Percentiles rank a stretch among this genome's conserved stretches.
Evolutionary conservation across 2,797 vertebrate genomes (phyloP).

Genomic region (Alectoris magna): DNA sequence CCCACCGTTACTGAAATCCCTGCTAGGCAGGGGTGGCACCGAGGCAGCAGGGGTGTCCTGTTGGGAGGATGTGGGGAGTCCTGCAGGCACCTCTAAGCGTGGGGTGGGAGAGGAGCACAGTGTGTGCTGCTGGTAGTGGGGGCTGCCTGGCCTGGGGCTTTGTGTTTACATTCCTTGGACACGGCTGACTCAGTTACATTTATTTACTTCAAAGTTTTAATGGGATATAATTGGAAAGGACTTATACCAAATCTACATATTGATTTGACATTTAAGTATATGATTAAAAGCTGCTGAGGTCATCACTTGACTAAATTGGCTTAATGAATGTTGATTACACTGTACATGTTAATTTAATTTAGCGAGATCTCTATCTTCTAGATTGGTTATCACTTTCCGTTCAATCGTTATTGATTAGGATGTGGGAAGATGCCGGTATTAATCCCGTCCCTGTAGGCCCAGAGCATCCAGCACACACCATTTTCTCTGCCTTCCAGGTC

Average conservation of each 20-base stretch:
- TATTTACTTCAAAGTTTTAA: constrained; percentile 77
- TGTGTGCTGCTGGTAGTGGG: background rate
- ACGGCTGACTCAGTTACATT: background rate
- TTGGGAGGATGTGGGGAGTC: background rate
- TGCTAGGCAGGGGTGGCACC: background rate
- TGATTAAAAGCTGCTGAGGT: constrained; percentile 84
- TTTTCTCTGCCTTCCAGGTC: background rate
- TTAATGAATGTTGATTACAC: constrained; percentile 81
- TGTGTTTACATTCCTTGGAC: background rate
- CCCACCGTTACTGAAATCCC: background rate
- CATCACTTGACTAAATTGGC: constrained; percentile 82
- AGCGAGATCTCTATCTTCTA: constrained; percentile 76
- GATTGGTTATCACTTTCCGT: constrained; percentile 74
- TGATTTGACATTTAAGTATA: constrained; percentile 82
- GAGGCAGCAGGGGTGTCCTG: background rate
- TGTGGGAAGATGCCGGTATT: background rate
- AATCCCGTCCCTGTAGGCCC: background rate
- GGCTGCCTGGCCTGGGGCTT: too few relatives aligned
- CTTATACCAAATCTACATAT: constrained; percentile 74
- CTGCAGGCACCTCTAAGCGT: background rate
- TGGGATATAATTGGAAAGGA: constrained; percentile 72
- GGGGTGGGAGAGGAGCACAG: background rate
- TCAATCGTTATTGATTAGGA: constrained; percentile 68
- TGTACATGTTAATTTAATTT: constrained; percentile 82
- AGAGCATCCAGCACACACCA: rapidly evolving